Evolutionary conservation across 1,140 invertebrate genomes (phyloP).

Genomic region (Aphelinus atriplicis): DNA sequence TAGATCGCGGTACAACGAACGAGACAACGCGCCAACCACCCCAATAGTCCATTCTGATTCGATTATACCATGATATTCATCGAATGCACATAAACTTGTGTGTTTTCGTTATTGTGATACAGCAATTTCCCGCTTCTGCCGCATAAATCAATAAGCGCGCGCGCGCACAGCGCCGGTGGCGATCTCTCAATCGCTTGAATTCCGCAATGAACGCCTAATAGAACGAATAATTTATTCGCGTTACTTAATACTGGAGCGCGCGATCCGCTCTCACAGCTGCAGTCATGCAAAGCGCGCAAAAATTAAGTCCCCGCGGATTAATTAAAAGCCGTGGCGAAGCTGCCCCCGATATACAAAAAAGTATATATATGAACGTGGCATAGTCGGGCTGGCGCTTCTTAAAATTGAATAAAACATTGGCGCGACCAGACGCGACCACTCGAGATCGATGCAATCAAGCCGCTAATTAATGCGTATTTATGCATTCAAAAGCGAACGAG

Average conservation of each 20-base stretch:
- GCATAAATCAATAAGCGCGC: conserved; percentile 13
- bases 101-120: too few species aligned
- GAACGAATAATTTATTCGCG: conserved; percentile 29
- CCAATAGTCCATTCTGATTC: not conserved
- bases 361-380: too few species aligned
- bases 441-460: conserved; percentile 27
- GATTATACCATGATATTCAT: conserved; percentile 17
- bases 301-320: conserved; percentile 25
- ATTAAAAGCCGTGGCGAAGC: conserved; percentile 12
- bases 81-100: too few species aligned
- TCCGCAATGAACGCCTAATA: conserved; percentile 16
- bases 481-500: conserved; percentile 4
- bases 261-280: not conserved
- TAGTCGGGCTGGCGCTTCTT: not conserved
- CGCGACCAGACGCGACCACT: not conserved
- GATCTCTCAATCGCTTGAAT: not conserved
- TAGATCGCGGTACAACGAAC: not conserved
- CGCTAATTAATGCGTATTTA: conserved; percentile 28
- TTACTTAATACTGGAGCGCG: not conserved
- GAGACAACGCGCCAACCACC: not conserved
- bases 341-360: too few species aligned
- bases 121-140: not conserved
- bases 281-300: conserved; percentile 13
- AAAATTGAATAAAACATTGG: conserved; percentile 35
- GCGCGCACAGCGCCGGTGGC: not conserved